phyloP scores from a whole-genome alignment of 2,113 vertebrate genomes.

The Epinephelus cyanopodus region DNA sequence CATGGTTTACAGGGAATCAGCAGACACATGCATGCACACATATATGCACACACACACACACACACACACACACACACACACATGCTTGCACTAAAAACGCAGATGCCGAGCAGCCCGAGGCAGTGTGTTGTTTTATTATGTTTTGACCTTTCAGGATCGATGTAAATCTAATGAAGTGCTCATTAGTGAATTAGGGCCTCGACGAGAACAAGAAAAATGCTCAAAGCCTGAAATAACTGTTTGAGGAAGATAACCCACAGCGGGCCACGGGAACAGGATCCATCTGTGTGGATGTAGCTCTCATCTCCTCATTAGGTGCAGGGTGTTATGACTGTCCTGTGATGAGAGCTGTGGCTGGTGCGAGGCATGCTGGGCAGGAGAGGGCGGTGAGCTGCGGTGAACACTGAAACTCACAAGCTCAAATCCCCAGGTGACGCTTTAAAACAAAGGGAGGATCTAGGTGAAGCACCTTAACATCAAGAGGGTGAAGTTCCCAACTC shows the following conservation, averaged over 20 bases:
- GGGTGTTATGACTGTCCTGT: constrained; percentile 68
- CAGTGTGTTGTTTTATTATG: constrained; percentile 53
- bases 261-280: constrained; percentile 75
- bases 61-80: background rate
- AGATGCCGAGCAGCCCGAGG: constrained; percentile 47
- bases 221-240: constrained; percentile 57
- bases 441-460: constrained; percentile 32
- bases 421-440: constrained; percentile 37
- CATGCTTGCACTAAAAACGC: constrained; percentile 5
- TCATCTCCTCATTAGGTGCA: constrained; percentile 80
- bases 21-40: constrained; percentile 14
- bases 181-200: constrained; percentile 59
- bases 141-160: constrained; percentile 56
- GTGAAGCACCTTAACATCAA: constrained; percentile 4
- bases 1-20: constrained; percentile 36
- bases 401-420: constrained; percentile 1
- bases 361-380: constrained; percentile 37
- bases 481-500: background rate
- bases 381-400: background rate
- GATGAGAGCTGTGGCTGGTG: constrained; percentile 71
- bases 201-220: background rate
- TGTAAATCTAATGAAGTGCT: constrained; percentile 64
- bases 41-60: constrained; percentile 12
- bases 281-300: constrained; percentile 83
- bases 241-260: constrained; percentile 61